A percentile compares a stretch with the other conserved stretches of the same genome.
Conservation (phyloP, 2,797 vertebrate genomes). For the Orientallactaga sibirica region DNA sequence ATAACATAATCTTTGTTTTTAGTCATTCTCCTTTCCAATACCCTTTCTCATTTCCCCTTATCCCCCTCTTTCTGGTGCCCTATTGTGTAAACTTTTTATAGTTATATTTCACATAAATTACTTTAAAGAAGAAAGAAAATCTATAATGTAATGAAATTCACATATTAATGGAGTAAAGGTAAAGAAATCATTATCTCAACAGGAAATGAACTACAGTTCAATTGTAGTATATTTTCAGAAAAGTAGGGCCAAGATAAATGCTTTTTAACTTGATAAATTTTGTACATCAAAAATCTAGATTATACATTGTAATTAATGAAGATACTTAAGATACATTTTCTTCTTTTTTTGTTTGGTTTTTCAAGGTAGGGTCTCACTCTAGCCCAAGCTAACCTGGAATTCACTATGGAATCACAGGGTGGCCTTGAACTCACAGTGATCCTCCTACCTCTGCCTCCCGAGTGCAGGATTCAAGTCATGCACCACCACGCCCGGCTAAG, state of each 20-base stretch:
- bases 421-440: too few species aligned
- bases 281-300: not conserved
- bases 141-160: not conserved
- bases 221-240: not conserved
- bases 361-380: too few species aligned
- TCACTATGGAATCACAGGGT: too few species aligned
- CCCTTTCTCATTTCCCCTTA: too few species aligned
- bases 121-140: not conserved
- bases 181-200: not conserved
- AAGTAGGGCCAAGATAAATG: not conserved
- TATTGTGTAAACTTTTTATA: not conserved
- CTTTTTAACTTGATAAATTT: not conserved
- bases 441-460: too few species aligned
- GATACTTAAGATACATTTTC: not conserved
- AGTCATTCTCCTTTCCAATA: too few species aligned
- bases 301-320: not conserved
- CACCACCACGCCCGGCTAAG: too few species aligned
- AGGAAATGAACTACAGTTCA: not conserved
- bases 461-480: too few species aligned
- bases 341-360: too few species aligned
- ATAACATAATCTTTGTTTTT: too few species aligned
- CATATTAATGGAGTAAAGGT: not conserved
- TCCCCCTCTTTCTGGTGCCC: too few species aligned
- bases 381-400: too few species aligned
- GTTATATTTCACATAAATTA: not conserved